Percentiles rank a stretch among this genome's conserved stretches.
Conservation (phyloP, 1,140 invertebrate species). For the Cydia splendana region DNA sequence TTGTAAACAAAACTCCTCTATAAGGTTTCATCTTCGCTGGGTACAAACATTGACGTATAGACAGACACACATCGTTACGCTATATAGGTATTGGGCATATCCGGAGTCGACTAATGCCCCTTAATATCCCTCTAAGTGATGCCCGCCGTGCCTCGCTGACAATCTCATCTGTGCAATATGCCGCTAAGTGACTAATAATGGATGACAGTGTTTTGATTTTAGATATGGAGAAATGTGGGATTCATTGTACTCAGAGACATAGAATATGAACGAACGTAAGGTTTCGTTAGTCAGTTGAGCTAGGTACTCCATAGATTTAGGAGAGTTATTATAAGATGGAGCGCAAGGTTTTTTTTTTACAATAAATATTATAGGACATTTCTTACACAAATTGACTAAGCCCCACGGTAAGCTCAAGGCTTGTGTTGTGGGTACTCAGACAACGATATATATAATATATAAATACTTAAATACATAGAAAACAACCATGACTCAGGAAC, state of each 20-base stretch:
- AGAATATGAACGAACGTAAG: too few species aligned
- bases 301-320: too few species aligned
- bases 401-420: too few species aligned
- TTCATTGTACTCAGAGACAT: neutral
- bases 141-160: conserved; percentile 17
- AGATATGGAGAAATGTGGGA: neutral
- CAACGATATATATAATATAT: too few species aligned
- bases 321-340: too few species aligned
- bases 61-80: neutral
- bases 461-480: too few species aligned
- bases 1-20: neutral
- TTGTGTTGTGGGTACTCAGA: too few species aligned
- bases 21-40: neutral
- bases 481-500: too few species aligned
- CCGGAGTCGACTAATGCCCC: conserved; percentile 8
- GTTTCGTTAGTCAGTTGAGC: too few species aligned
- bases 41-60: neutral
- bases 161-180: conserved; percentile 18
- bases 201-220: conserved; percentile 23
- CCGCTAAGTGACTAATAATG: conserved; percentile 26
- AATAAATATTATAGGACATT: too few species aligned
- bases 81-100: neutral
- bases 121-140: conserved; percentile 31
- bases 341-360: too few species aligned
- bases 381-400: too few species aligned